Base-by-base conservation (phyloP, 2,888 invertebrate species). In the Graphium colonna region DNA sequence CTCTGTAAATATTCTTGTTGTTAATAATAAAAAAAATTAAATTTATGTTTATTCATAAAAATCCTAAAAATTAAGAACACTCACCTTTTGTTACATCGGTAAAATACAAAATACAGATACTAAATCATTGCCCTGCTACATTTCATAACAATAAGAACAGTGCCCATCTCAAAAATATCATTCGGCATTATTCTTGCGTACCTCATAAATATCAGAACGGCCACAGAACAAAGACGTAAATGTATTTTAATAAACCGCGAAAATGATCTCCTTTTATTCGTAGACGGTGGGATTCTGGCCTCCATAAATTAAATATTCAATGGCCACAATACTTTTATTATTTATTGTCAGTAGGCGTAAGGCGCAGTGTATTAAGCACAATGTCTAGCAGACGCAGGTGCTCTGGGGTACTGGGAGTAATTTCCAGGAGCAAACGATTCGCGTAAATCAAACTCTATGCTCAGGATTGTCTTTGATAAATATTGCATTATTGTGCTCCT, bases 391-490 rank as follows among this genome's bases (percentile, higher is more conserved):
- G 73, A 57, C 69, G 56, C 86, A 85, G 83, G 82, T 85, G 84
- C 59, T 71, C 57, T 39, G 47, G 62, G 63, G 62, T 67, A 64
- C 65, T 61, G 65, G 75, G 66, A 76, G 81, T 85, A 81, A 85
- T 82, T 82, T 74, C 66, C 67, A 73, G 67, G 52, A 61, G 63
- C 64, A 63, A 69, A 68, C 61, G 63, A 59, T 57, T 59, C 65
- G 63, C 75, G 74, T 83, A 80, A 80, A 80, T 80, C 78, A 79
- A 76, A 76, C 75, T 69, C 69, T 71, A 60, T 58, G 67, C 68
- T 71, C 65, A 74, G 76, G 69, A 73, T 72, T 69, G 73, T 69
- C 69, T 79, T 79, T 82, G 79, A 82, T 79, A 83, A 79, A 84
- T 83, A 76, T 67, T 68, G 72, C 72, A 74, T 79, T 79, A 82